Conservation (phyloP, 2,797 vertebrate species). For the Oreochromis grahami region DNA sequence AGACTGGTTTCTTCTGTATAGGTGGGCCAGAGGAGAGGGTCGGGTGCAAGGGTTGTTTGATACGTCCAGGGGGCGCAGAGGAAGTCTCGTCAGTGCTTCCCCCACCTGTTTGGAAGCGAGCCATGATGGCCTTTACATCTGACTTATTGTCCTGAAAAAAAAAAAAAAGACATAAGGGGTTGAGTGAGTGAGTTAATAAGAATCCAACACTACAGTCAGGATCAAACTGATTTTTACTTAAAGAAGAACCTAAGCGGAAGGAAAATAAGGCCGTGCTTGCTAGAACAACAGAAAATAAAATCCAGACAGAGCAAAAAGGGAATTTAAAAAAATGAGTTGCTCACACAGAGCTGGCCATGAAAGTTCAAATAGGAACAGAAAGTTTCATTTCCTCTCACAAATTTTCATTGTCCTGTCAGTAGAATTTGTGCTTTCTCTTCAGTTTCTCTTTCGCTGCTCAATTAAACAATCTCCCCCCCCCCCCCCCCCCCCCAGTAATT, state of each 20-base stretch:
- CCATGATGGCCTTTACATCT: conserved; percentile 69
- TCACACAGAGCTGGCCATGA: not conserved
- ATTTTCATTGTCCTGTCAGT: not conserved
- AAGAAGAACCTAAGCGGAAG: not conserved
- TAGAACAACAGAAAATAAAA: not conserved
- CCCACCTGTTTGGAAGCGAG: conserved; percentile 54
- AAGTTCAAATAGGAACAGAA: not conserved
- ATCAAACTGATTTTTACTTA: not conserved
- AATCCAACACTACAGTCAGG: not conserved
- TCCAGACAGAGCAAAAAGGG: not conserved
- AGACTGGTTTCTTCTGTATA: conserved; percentile 44
- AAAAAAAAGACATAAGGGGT: not conserved
- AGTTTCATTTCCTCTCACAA: not conserved
- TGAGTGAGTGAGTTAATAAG: not conserved
- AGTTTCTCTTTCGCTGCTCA: not conserved
- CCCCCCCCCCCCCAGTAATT: not conserved
- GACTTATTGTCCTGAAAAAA: conserved; percentile 49
- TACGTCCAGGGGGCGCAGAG: not conserved
- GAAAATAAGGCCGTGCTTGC: not conserved
- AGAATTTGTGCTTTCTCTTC: not conserved
- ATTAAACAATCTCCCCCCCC: not conserved
- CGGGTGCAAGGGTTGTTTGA: conserved; percentile 33
- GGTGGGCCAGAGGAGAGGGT: conserved; percentile 45
- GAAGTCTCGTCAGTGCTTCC: conserved; percentile 28
- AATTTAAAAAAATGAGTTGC: not conserved